Base-by-base conservation (phyloP, 1,140 invertebrate species). In the Archivesica marissinica region DNA sequence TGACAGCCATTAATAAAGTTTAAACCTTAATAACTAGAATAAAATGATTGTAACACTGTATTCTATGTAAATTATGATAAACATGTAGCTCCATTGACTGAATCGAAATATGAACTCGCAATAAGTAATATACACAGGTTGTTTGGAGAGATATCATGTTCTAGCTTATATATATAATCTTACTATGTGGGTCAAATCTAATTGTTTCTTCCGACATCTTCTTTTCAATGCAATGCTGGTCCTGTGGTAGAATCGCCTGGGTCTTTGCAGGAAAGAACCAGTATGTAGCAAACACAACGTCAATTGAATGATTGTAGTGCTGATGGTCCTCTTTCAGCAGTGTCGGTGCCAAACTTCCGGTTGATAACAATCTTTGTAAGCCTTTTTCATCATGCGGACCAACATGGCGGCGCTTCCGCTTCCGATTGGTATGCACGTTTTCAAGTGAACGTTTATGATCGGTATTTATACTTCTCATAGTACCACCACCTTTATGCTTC, bases 211-310 rank as follows among this genome's bases (percentile, higher is more conserved):
- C 92, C 33, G 88, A 81, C 91, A 95, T 88, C 74, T 91, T 92
- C 33, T 92, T 70, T 35, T 93, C 87, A 28, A 95, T 94, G 81
- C 95, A 95, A 44, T 93, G 89, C 66, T 93, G 89, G 78, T 95
- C 94, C 82, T 94, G 83, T 0, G 93, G 92, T 47, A 94, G 83
- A 61, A 95, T 92, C 17, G 92, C 91, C 77, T 93, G 86, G 35
- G 94, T 94, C 78, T 94, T 93, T 0, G 94, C 91, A 0, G 95
- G 94, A 78, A 93, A 95, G 89, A 95, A 95, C 94, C 95, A 95
- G 86, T 95, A 95, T 7, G 95, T 95, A 41, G 94, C 95, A 89
- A 95, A 95, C 35, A 95, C 85, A 11, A 95, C 76, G 83, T 95
- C 95, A 64, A 95, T 94, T 17, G 92, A 92, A 77, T 93, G 87